A percentile compares a stretch with the other conserved stretches of the same genome.
phyloP scores from a whole-genome alignment of 2,888 invertebrate genomes.

The Melipona beecheii region DNA sequence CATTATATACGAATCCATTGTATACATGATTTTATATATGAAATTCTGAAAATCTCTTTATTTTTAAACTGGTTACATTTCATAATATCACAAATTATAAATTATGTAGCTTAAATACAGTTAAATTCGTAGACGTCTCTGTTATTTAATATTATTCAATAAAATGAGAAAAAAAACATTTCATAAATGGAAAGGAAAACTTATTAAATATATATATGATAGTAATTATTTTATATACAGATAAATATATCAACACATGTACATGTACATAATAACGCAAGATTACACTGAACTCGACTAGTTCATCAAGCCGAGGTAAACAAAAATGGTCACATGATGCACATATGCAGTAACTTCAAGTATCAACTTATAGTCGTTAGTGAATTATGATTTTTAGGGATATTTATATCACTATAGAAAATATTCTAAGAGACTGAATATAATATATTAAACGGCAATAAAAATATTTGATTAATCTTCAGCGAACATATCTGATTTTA shows the following conservation, averaged over 20 bases:
- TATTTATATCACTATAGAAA: neutral
- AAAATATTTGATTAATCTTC: neutral
- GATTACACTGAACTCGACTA: too few species aligned
- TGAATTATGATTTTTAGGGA: neutral
- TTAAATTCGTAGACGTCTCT: constrained; percentile 18
- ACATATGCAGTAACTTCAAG: neutral
- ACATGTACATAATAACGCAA: neutral
- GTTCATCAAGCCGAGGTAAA: neutral
- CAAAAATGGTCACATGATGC: neutral
- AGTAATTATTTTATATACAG: neutral
- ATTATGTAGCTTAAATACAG: neutral
- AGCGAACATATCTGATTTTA: neutral
- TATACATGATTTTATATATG: neutral
- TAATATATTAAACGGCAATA: neutral
- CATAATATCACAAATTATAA: neutral
- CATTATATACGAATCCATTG: constrained; percentile 77
- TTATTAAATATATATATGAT: neutral
- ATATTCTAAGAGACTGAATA: neutral
- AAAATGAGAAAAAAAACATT: neutral
- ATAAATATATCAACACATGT: neutral
- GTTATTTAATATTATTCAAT: neutral
- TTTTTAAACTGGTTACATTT: constrained; percentile 2
- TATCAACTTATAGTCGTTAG: neutral
- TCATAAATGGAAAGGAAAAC: neutral
- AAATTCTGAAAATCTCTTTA: neutral